phyloP scores from a whole-genome alignment of 2,888 invertebrate species.

The Philereme vetulata region DNA sequence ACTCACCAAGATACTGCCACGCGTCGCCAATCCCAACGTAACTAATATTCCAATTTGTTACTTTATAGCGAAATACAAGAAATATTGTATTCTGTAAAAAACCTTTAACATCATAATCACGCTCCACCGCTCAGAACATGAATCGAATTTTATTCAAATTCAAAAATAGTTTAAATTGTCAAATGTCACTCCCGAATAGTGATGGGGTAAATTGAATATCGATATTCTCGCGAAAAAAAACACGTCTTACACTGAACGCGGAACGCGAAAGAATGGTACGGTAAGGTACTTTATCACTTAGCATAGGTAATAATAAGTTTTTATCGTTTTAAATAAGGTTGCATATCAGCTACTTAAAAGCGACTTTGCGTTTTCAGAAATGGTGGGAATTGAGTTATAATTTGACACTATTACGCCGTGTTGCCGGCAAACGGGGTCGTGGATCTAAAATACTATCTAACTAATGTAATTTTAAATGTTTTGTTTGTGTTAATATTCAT shows the following conservation, averaged over 20 bases:
- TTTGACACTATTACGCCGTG: constrained; percentile 15
- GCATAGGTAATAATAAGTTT: constrained; percentile 15
- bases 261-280: constrained; percentile 20
- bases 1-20: constrained; percentile 29
- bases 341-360: constrained; percentile 5
- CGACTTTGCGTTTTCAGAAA: constrained; percentile 23
- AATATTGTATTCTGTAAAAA: constrained; percentile 34
- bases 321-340: constrained; percentile 23
- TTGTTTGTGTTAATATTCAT: constrained; percentile 4
- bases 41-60: constrained; percentile 21
- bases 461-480: constrained; percentile 1
- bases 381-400: constrained; percentile 16
- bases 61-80: constrained; percentile 38
- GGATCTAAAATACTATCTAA: constrained; percentile 19
- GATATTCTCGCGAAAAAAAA: constrained; percentile 10
- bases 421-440: constrained; percentile 18
- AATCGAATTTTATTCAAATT: constrained; percentile 7
- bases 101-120: constrained; percentile 29
- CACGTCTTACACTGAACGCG: constrained; percentile 23
- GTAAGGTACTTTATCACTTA: constrained; percentile 19
- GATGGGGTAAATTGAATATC: constrained; percentile 22
- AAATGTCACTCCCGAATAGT: constrained; percentile 18
- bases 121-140: constrained; percentile 1
- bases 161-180: constrained; percentile 13
- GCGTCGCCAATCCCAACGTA: constrained; percentile 11